Base-by-base conservation (phyloP, 2,113 vertebrate genomes). In the Phyllostomus hastatus region DNA sequence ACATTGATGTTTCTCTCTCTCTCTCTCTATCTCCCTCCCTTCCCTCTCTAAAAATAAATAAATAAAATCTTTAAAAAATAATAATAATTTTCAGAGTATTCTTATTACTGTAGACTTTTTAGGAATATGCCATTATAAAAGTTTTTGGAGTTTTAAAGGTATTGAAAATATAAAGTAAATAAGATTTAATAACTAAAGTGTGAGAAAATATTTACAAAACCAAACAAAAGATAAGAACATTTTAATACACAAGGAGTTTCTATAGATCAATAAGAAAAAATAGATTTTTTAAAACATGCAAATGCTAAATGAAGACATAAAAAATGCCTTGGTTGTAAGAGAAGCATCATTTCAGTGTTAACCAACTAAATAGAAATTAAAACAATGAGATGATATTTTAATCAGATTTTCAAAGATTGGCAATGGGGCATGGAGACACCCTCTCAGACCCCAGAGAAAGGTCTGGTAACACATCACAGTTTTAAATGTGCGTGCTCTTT, bases 361-460 rank as follows among this genome's bases (percentile, higher is more conserved):
- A 72, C 43, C 43, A 86, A 35, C 22, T 88, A 87, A 89, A 86
- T 20, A n/a, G 59, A 91, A 87, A 85, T 41, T 46, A 48, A 91
- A 87, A 38, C 15, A 83, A 73, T 72, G 11, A 79, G 11, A 82
- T 57, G 33, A 26, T 14, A 38, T 46, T 78, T 79, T 52, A 46
- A 54, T 87, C 19, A 86, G 11, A 78, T 86, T 94, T 97, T 88
- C 61, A 82, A 85, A 70, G 48, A 93, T 54, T 88, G 24, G 11
- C 69, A 20, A 95, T 57, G 8, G 17, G 10, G 24, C 3, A 50
- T 20, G 4, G 35, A 81, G 70, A 93, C 14, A 35, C 31, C 31
- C 38, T 31, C 1, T 85, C 35, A 90, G 14, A 20, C 8, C 28
- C 2, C 28, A 12, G 50, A 43, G 41, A 33, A 24, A 93, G 35